These are phyloP conservation scores for Clarias fuscus DNA, from an alignment of 2,797 vertebrate species.

Conservation along the genomic window DNA sequence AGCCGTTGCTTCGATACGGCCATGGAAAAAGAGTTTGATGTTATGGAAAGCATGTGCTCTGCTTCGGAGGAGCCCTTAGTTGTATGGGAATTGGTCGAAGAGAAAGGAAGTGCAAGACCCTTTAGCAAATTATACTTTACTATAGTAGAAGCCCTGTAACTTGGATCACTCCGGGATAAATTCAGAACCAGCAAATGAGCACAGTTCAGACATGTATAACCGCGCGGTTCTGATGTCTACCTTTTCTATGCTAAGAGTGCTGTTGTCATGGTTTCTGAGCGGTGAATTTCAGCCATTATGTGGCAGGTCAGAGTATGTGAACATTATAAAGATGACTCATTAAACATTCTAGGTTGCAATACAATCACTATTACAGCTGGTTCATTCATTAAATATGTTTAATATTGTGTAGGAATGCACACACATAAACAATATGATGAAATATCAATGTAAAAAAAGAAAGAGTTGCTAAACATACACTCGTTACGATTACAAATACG, in stretches of 20 bases:
- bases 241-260: conserved; percentile 23
- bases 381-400: neutral
- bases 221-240: conserved; percentile 5
- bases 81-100: conserved; percentile 45
- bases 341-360: neutral
- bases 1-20: conserved; percentile 51
- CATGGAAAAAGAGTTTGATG: conserved; percentile 38
- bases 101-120: conserved; percentile 37
- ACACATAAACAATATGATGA: neutral
- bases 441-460: neutral
- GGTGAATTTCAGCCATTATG: neutral
- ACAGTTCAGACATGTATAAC: neutral
- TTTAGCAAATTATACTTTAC: conserved; percentile 26
- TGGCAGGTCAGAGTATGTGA: neutral
- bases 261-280: conserved; percentile 39
- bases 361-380: neutral
- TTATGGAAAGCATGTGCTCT: conserved; percentile 52
- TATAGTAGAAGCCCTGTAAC: conserved; percentile 2
- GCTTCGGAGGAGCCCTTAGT: conserved; percentile 36
- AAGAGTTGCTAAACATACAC: neutral
- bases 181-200: conserved; percentile 19
- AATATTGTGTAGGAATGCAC: neutral
- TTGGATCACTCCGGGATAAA: conserved; percentile 6
- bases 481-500: neutral
- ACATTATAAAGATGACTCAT: neutral